Evolutionary conservation across 2,797 vertebrate genomes (phyloP).

Genomic region (Pyrrhura leucotis): DNA sequence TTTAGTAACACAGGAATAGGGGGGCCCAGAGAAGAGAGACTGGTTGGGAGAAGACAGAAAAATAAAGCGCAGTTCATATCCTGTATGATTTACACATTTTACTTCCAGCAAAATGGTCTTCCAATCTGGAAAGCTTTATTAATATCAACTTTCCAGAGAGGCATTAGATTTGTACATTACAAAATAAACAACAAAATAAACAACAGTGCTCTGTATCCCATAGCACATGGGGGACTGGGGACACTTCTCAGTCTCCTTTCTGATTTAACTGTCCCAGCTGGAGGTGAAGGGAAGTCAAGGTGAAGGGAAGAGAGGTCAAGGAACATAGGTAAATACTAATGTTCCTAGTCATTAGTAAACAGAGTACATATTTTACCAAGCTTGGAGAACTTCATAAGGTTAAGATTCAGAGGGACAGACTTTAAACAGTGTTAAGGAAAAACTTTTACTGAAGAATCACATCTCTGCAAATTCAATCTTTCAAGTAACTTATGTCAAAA

Average conservation of each 20-base stretch:
- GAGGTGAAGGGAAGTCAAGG: not conserved
- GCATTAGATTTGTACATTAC: not conserved
- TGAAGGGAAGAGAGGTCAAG: not conserved
- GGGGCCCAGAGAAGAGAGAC: not conserved
- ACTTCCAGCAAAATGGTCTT: not conserved
- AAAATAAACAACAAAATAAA: not conserved
- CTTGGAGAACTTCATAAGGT: not conserved
- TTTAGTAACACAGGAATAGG: not conserved
- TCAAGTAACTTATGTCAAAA: not conserved
- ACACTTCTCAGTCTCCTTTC: not conserved
- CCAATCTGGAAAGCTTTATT: not conserved
- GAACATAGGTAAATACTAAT: not conserved
- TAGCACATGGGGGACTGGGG: fast-evolving
- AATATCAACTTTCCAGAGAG: not conserved
- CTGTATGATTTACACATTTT: not conserved
- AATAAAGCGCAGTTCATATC: not conserved
- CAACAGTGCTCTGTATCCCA: not conserved
- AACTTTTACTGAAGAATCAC: not conserved
- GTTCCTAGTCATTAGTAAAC: not conserved
- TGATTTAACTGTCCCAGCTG: not conserved
- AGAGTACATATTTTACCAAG: not conserved
- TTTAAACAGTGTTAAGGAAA: not conserved
- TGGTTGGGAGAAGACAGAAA: not conserved
- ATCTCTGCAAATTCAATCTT: not conserved
- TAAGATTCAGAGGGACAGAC: not conserved